Base-by-base conservation (phyloP, 2,113 vertebrate species). In the Elaphurus davidianus region DNA sequence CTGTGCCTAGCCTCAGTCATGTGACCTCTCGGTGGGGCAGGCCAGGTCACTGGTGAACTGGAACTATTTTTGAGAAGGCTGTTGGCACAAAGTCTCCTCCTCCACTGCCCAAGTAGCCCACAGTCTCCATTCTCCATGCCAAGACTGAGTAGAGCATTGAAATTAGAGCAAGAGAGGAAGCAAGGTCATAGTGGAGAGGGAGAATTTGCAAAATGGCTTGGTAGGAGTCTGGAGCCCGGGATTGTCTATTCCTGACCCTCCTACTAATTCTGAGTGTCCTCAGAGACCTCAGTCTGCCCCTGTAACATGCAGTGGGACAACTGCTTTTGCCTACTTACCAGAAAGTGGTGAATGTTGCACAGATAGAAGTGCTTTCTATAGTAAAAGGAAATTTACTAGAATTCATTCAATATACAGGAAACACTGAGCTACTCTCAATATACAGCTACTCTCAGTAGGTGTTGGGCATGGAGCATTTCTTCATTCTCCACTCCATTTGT, bases 121-220 rank as follows among this genome's bases (percentile, higher is more conserved):
- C 45, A 87, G 54, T 85, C 74, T 79, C 67, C 36, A 25, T 76
- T 76, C 40, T 71, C 50, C 36, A 54, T 5, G 79, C 85, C 97
- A 96, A 87, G 27, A 36, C 74, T 62, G 52, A 64, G 91, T 71
- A 76, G 87, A 97, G 52, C 6, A 85, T 45, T 90, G 90, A 97
- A 95, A 96, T 55, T 50, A 33, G 55, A 95, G 83, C 64, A n/a
- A 74, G 40, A 16, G 76, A 43, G 40, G 59, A 54, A 64, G 19
- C 43, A 64, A 43, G 27, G 54, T 19, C 47, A 55, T 23, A 23
- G 47, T 21, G 25, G 33, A 17, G 33, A 43, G 6, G 33, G 23
- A 60, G 21, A 55, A 36, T 3, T 15, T 0, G 2, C 15, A 17
- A 30, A 82, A 16, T n/a, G 45, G 25, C 90, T 27, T 0, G 13